Percentiles rank a stretch among this genome's conserved stretches.
Conservation (phyloP, 2,797 vertebrate species). For the Acanthurus tractus region DNA sequence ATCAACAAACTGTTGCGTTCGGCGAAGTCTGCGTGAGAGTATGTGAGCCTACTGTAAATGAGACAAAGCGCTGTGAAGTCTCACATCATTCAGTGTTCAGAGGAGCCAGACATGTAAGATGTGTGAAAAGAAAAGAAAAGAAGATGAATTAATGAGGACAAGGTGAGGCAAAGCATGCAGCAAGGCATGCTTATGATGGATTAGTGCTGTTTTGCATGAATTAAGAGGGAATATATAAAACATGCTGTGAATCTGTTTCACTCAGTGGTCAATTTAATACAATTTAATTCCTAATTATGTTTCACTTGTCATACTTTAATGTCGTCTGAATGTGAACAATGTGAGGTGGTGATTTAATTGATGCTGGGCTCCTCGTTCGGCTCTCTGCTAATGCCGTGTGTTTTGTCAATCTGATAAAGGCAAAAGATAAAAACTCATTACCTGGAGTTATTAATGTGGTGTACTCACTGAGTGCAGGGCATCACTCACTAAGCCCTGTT, state of each 20-base stretch:
- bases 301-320: slow-evolving; percentile 77
- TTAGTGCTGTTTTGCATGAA: slow-evolving; percentile 78
- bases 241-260: slow-evolving; percentile 74
- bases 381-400: slow-evolving; percentile 40
- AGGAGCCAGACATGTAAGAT: slow-evolving; percentile 3
- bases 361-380: slow-evolving; percentile 49
- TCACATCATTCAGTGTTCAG: neutral
- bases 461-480: slow-evolving; percentile 16
- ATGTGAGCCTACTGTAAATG: slow-evolving; percentile 48
- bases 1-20: slow-evolving; percentile 44
- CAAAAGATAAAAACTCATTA: slow-evolving; percentile 72
- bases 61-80: slow-evolving; percentile 25
- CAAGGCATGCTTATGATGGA: slow-evolving; percentile 65
- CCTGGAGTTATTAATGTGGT: slow-evolving; percentile 60
- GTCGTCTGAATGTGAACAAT: slow-evolving; percentile 65
- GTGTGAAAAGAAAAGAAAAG: neutral
- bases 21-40: slow-evolving; percentile 21
- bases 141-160: slow-evolving; percentile 45
- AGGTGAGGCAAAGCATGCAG: slow-evolving; percentile 43
- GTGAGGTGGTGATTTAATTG: slow-evolving; percentile 72
- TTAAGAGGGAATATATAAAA: slow-evolving; percentile 76
- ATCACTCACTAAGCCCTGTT: slow-evolving; percentile 24
- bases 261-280: slow-evolving; percentile 81
- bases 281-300: slow-evolving; percentile 83
- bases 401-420: slow-evolving; percentile 68